Evolutionary conservation across 1,140 invertebrate species (phyloP).

Genomic region (Aphelinus atriplicis): DNA sequence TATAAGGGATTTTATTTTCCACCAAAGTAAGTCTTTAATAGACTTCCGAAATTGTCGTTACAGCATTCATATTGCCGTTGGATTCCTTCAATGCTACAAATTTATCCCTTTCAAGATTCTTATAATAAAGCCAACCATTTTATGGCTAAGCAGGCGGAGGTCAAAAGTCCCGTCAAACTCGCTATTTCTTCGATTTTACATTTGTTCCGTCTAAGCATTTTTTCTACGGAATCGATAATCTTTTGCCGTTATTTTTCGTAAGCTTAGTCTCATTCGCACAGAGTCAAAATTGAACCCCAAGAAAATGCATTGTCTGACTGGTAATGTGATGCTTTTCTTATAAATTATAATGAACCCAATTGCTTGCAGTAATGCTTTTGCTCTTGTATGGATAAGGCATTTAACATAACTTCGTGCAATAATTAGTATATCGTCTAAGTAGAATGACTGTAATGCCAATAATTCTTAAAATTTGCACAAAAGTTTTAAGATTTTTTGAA

Average conservation of each 20-base stretch:
- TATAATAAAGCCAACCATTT: conserved; percentile 44
- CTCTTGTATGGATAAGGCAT: no score
- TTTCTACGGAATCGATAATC: no score
- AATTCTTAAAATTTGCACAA: background rate
- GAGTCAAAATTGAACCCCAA: background rate
- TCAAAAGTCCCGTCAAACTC: conserved; percentile 16
- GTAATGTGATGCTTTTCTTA: background rate
- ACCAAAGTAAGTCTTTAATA: background rate
- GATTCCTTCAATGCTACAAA: conserved; percentile 10
- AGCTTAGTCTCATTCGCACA: background rate
- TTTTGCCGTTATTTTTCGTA: background rate
- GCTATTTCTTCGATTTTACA: no score
- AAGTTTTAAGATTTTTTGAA: conserved; percentile 18
- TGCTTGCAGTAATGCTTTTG: no score
- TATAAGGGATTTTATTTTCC: background rate
- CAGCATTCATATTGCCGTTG: conserved; percentile 16
- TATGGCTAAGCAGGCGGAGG: conserved; percentile 43
- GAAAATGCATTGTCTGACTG: background rate
- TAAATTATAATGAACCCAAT: conserved; percentile 16
- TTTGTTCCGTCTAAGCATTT: background rate
- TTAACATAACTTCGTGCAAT: no score
- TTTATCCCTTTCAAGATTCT: conserved; percentile 42
- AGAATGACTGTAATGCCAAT: no score
- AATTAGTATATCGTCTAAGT: no score
- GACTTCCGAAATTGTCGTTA: background rate